These are phyloP conservation scores for Neogale vison DNA, from an alignment of 2,113 vertebrate genomes.

Conservation along the genomic window DNA sequence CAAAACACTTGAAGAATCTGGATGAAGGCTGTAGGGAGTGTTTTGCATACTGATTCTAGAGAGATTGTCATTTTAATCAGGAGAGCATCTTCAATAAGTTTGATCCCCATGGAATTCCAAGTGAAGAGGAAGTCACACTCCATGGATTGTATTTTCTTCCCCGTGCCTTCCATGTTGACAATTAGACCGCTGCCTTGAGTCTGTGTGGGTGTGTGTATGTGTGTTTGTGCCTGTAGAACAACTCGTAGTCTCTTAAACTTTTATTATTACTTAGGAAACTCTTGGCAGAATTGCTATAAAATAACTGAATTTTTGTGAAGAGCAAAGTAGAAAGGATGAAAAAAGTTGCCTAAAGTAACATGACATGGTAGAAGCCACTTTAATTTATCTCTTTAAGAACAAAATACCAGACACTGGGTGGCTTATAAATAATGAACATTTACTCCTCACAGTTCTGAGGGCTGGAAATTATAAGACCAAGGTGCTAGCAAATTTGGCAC, in stretches of 20 bases:
- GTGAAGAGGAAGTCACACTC: neutral
- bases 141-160: neutral
- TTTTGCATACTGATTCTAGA: slow-evolving; percentile 56
- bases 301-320: neutral
- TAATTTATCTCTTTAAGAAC: neutral
- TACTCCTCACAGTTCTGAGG: neutral
- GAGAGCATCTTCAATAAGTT: neutral
- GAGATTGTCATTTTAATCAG: slow-evolving; percentile 62
- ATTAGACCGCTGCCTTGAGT: neutral
- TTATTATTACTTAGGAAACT: neutral
- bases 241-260: neutral
- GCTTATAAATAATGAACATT: neutral
- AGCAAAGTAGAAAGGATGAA: neutral
- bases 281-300: neutral
- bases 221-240: neutral
- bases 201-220: neutral
- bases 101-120: neutral
- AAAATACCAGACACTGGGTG: neutral
- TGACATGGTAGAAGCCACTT: neutral
- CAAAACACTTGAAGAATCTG: slow-evolving; percentile 65
- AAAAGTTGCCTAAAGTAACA: neutral
- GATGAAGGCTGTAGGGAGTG: neutral
- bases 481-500: neutral
- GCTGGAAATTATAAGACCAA: neutral
- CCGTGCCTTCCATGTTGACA: neutral